Base-by-base conservation (phyloP, 1,140 invertebrate genomes). In the Drosophila melanogaster region DNA sequence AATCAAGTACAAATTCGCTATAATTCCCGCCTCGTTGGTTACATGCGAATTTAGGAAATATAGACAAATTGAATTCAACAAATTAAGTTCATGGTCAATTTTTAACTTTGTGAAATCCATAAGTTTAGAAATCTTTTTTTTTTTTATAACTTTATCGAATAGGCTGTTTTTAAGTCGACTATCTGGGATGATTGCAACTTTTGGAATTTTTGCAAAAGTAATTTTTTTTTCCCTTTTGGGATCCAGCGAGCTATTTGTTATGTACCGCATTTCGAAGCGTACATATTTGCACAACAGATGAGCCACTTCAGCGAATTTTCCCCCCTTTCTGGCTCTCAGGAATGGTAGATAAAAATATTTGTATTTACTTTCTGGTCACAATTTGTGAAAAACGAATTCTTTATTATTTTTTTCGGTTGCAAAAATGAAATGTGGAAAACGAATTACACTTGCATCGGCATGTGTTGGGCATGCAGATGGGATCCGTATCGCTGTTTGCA, bases 311-410 rank as follows among this genome's bases (percentile, higher is more conserved):
- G 15, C 15, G 35, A 3, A 43, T 14, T 38, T 17, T 26, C 24
- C 35, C 35, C n/a, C 22, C 15, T 7, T 33, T 5, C 12, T n/a
- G 4, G 19, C 15, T 6, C 37, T 8, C 38, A 62, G 15, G 50
- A 43, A 62, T 37, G 12, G 59, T 38, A 10, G 24, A 49, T 49
- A 38, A 33, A 62, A 58, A 49, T 17, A 47, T 40, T 69, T 44
- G 22, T 40, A 40, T 70, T 57, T 57, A 47, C 64, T 38, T 69
- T 46, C 40, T 70, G 50, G n/a, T 69, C 41, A 35, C 41, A 66
- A 66, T 54, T 66, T 69, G 40, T 53, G 22, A 30, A 44, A 44
- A 51, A 26, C 22, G 35, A 33, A 11, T 19, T 40, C 4, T 17
- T 22, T 17, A 15, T 30, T 30, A 15, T 37, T 17, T 37, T 26